Percentiles rank a stretch among this genome's conserved stretches.
phyloP scores from a whole-genome alignment of 1,140 invertebrate species.

The Uloborus diversus region DNA sequence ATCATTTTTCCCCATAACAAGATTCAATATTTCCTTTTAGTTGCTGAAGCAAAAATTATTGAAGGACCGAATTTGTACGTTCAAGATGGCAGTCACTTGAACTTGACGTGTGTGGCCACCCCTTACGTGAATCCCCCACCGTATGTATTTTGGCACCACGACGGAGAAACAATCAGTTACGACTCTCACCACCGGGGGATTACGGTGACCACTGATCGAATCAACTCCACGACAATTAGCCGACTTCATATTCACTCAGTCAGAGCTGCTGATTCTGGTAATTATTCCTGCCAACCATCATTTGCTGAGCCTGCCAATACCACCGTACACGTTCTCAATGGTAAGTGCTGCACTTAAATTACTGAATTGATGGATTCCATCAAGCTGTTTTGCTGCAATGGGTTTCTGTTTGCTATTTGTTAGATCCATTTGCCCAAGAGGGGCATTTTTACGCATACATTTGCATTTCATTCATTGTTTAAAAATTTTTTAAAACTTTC shows the following conservation, averaged over 20 bases:
- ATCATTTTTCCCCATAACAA: too few species aligned
- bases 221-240: slow-evolving; percentile 86
- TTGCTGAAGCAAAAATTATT: slow-evolving; percentile 83
- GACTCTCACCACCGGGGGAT: slow-evolving; percentile 72
- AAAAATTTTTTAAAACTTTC: too few species aligned
- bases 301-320: slow-evolving; percentile 85
- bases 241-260: slow-evolving; percentile 88
- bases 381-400: too few species aligned
- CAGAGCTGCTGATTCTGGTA: slow-evolving; percentile 74
- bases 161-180: slow-evolving; percentile 81
- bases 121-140: slow-evolving; percentile 84
- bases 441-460: too few species aligned
- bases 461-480: too few species aligned
- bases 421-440: too few species aligned
- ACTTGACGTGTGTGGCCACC: slow-evolving; percentile 83
- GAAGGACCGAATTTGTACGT: slow-evolving; percentile 84
- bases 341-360: too few species aligned
- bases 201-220: slow-evolving; percentile 88
- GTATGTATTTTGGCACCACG: slow-evolving; percentile 83
- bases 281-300: slow-evolving; percentile 84
- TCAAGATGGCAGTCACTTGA: slow-evolving; percentile 86
- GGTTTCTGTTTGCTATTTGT: too few species aligned
- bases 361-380: too few species aligned
- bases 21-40: slow-evolving; percentile 71
- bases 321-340: slow-evolving; percentile 83